Base-by-base conservation (phyloP, 1,140 invertebrate species). In the Acromyrmex charruanus region DNA sequence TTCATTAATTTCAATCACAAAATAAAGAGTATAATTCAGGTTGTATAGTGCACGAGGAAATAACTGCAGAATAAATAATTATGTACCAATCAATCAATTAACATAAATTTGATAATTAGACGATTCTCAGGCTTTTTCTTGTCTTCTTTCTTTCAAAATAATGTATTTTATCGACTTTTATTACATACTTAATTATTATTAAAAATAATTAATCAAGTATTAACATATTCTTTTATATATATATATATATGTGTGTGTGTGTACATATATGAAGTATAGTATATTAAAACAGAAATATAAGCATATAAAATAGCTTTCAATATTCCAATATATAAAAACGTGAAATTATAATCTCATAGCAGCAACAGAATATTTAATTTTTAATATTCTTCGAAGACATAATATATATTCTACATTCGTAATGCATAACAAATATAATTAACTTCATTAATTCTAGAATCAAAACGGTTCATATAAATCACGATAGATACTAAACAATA, bases 1-100 rank as follows among this genome's bases (percentile, higher is more conserved):
- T 68, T 35, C 18, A 5, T n/a, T 69, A 53, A 63, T 53, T 69
- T 68, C 5, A 9, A 80, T 80, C n/a, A n/a, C 14, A 53, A 80
- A 69, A 58, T 16, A 55, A 55, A 74, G 58, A 5, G 16, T 12
- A 7, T 28, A 51, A 10, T 0, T 12, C 39, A 44, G n/a, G 3
- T 3, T 63, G 35, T 5, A 9, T 21, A 25, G 14, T n/a, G n/a
- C 9, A 59, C 7, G 12, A 31, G 61, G 2, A 61, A 59, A 6
- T 44, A 58, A 77, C 21, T 39, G 0, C 6, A 39, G 2, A 1
- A 49, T 31, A 25, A 77, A 66, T 66, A 12, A 31, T 31, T 58
- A 51, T 51, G 49, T 51, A 51, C 4, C n/a, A 18, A 77, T 77
- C 21, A 31, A 14, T 51, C 7, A 18, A 63, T 79, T 49, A 49